Base-by-base conservation (phyloP, 1,140 invertebrate species). In the Zaprionus davidi region DNA sequence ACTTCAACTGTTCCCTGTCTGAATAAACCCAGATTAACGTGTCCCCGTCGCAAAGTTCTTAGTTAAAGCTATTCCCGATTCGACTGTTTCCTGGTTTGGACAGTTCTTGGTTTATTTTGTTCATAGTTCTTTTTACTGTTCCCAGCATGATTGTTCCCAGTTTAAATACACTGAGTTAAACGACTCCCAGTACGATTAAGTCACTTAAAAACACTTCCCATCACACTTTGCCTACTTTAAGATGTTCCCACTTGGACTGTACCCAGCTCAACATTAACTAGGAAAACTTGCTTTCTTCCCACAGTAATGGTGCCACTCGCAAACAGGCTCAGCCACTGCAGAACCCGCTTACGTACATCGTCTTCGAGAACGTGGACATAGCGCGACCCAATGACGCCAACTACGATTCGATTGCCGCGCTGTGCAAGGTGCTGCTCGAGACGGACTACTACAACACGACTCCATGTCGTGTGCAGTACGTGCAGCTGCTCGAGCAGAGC, bases 351-450 rank as follows among this genome's bases (percentile, higher is more conserved):
- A 94, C 96, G 13, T 96, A 95, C 66, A 93, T 96, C 24, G 94
- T 96, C 3, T 95, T 96, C 79, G 96, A 97, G 70, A 97, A 96
- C 76, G 94, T 97, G n/a, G 96, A 97, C 76, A 94, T 97, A 2
- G 94, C 94, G 15, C 94, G 96, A 53, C 93, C 94, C 0, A 94
- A 95, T 56, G 94, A 96, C 75, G 93, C 90, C 58, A 91, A 90
- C 72, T 92, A 92, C 13, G 91, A 92, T 46, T 91, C 90, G 0
- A 91, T 92, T 51, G 72, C 90, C 0, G 71, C 91, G 0, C 67
- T 91, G 12, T 92, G 90, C 82, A 95, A 95, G 77, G 94, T 96
- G 66, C 92, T 94, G 22, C 94, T 96, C 56, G 96, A 96, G 92
- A 94, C 91, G 31, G 85, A 92, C 26, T 91, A 87, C 41, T 79